A percentile compares a stretch with the other conserved stretches of the same genome.
Evolutionary conservation across 2,797 vertebrate species (phyloP).

Genomic region (Prionace glauca): DNA sequence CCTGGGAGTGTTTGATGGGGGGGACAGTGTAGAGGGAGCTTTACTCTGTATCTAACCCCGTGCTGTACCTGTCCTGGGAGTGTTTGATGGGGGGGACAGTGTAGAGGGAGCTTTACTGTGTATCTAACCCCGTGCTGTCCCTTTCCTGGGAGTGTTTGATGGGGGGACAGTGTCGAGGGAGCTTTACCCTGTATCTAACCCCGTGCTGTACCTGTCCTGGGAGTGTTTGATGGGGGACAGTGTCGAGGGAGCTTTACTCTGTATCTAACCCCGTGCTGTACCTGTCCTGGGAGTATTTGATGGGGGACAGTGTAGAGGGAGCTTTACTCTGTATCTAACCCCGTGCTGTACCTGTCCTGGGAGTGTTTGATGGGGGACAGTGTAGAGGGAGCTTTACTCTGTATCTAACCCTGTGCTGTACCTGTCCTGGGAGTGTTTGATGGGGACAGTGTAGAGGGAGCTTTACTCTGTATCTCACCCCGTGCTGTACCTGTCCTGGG

Average conservation of each 20-base stretch:
- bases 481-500: neutral
- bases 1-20: neutral
- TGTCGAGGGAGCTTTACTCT: neutral
- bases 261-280: no score
- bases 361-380: no score
- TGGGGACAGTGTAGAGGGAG: neutral
- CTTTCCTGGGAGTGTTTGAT: no score
- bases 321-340: no score
- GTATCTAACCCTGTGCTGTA: neutral
- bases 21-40: neutral
- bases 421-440: neutral
- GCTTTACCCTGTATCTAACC: neutral
- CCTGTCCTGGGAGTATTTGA: neutral
- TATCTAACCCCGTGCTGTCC: no score
- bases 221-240: neutral
- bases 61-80: neutral
- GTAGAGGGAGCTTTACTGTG: no score
- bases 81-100: no score
- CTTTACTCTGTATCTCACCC: neutral
- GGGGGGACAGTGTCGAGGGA: neutral
- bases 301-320: no score
- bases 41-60: no score
- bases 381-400: neutral
- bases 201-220: neutral
- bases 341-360: no score